A percentile compares a stretch with the other conserved stretches of the same genome.
Evolutionary conservation across 2,888 invertebrate genomes (phyloP).

Genomic region (Troides oblongomaculatus): DNA sequence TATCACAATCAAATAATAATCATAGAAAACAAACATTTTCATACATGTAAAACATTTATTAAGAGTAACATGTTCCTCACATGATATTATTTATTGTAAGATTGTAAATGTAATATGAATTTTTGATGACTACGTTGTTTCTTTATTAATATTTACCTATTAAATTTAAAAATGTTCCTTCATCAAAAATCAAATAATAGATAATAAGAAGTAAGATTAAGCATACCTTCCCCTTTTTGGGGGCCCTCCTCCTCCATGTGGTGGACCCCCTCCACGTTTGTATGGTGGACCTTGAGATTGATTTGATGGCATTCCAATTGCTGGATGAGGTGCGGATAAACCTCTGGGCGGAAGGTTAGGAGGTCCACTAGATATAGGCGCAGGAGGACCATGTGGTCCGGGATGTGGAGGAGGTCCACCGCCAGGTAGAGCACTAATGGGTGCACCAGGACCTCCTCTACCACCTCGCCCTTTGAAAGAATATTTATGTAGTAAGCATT

Average conservation of each 20-base stretch:
- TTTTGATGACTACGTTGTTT: too few species aligned
- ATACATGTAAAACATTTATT: too few species aligned
- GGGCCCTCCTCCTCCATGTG: conserved; percentile 62
- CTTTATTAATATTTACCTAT: too few species aligned
- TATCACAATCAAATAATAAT: too few species aligned
- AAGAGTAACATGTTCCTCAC: too few species aligned
- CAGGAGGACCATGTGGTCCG: conserved; percentile 35
- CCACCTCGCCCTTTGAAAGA: conserved; percentile 44
- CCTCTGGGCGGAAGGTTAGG: conserved; percentile 38
- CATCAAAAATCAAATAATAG: too few species aligned
- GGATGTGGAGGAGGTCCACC: conserved; percentile 32
- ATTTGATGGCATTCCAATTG: conserved; percentile 35
- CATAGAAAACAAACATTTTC: too few species aligned
- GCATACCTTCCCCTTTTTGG: conserved; percentile 67
- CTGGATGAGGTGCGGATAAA: conserved; percentile 43
- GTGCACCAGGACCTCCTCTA: conserved; percentile 54
- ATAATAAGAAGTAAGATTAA: neutral
- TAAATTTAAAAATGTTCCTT: too few species aligned
- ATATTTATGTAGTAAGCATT: neutral
- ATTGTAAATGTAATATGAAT: too few species aligned
- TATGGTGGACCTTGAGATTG: conserved; percentile 46
- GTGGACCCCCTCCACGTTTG: conserved; percentile 63
- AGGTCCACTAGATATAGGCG: conserved; percentile 36
- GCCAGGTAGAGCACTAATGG: conserved; percentile 36
- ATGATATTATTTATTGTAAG: too few species aligned